Conservation (phyloP, 2,888 invertebrate species). For the Pasiphila rectangulata region DNA sequence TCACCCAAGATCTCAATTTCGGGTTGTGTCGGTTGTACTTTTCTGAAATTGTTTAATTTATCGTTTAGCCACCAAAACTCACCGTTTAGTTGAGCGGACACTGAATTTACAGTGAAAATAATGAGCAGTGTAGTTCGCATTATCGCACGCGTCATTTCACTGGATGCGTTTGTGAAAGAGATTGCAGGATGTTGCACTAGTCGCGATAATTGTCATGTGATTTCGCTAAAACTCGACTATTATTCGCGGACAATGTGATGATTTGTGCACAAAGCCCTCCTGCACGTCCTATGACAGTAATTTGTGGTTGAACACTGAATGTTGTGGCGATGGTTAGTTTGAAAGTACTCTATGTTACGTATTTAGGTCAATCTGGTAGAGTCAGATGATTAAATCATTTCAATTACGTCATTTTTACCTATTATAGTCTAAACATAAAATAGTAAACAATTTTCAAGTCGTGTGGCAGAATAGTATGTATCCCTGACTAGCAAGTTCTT, state of each 20-base stretch:
- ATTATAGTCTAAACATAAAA: too few species aligned
- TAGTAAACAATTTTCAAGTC: too few species aligned
- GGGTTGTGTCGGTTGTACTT: constrained; percentile 45
- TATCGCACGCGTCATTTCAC: constrained; percentile 32
- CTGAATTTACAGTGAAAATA: constrained; percentile 41
- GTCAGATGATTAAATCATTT: constrained; percentile 18
- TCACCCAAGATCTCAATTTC: constrained; percentile 55
- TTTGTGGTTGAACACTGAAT: constrained; percentile 45
- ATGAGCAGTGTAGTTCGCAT: constrained; percentile 50
- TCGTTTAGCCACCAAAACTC: constrained; percentile 71
- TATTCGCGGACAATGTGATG: constrained; percentile 56
- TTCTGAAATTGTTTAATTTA: constrained; percentile 49
- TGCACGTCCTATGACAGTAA: constrained; percentile 47
- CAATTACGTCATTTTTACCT: not conserved
- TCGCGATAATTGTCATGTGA: constrained; percentile 52
- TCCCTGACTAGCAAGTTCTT: too few species aligned
- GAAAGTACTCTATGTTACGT: constrained; percentile 31
- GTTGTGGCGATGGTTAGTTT: constrained; percentile 16
- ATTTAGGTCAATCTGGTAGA: constrained; percentile 37
- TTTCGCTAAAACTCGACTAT: constrained; percentile 55
- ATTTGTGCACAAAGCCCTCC: constrained; percentile 43
- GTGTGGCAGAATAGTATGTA: too few species aligned
- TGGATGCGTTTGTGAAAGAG: constrained; percentile 41
- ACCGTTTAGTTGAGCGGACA: constrained; percentile 57
- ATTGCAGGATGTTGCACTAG: constrained; percentile 63